A percentile compares a stretch with the other conserved stretches of the same genome.
phyloP scores from a whole-genome alignment of 2,888 invertebrate genomes.

The Unio pictorum region DNA sequence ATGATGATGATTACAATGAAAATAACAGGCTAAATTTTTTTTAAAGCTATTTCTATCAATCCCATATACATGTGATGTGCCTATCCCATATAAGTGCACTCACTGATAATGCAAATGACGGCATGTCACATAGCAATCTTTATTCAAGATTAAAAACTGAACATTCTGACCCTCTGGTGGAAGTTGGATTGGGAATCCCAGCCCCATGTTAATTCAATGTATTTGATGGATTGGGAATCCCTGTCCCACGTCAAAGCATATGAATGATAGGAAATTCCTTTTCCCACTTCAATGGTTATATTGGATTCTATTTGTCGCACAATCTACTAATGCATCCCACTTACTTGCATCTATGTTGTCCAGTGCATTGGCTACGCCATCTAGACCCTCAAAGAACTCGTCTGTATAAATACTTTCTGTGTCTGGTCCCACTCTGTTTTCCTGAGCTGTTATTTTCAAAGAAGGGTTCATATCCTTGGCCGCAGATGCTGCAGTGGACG shows the following conservation, averaged over 20 bases:
- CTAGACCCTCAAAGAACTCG: conserved; percentile 90
- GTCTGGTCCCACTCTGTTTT: conserved; percentile 89
- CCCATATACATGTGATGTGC: too few species aligned
- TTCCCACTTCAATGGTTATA: not conserved
- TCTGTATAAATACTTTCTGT: conserved; percentile 96
- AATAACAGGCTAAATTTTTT: too few species aligned
- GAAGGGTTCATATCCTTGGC: conserved; percentile 75
- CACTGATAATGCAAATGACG: too few species aligned
- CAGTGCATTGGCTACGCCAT: conserved; percentile 97
- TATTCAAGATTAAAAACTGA: too few species aligned
- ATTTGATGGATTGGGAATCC: not conserved
- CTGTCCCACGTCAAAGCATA: not conserved
- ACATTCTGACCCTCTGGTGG: too few species aligned
- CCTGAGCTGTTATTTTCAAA: conserved; percentile 69
- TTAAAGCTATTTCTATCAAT: too few species aligned
- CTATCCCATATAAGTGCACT: too few species aligned
- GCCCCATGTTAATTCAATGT: not conserved
- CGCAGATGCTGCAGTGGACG: conserved; percentile 90
- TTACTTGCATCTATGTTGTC: conserved; percentile 96
- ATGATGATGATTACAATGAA: too few species aligned
- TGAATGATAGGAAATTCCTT: not conserved
- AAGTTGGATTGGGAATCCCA: not conserved
- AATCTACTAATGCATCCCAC: conserved; percentile 33
- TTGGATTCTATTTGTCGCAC: not conserved
- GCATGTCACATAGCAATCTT: too few species aligned